These are phyloP conservation scores for Rhagium mordax DNA, from an alignment of 2,888 invertebrate species.

Conservation along the genomic window DNA sequence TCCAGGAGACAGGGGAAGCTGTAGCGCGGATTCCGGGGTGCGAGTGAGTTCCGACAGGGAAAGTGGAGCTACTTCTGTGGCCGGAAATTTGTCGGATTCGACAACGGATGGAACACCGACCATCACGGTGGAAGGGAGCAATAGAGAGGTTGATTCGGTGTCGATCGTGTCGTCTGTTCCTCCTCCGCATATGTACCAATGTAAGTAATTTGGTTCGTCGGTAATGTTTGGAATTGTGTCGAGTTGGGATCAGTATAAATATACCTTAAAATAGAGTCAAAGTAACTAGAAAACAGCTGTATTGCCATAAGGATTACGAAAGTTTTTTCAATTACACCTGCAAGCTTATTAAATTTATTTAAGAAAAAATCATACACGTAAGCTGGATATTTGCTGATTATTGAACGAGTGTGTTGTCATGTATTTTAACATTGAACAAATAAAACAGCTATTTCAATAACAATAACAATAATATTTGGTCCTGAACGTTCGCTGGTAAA, in stretches of 20 bases:
- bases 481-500: no score
- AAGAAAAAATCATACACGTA: no score
- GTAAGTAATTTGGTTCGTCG: constrained; percentile 70
- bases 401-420: no score
- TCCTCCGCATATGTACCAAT: constrained; percentile 78
- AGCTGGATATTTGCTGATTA: no score
- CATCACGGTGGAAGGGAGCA: constrained; percentile 75
- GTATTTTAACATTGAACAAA: no score
- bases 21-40: constrained; percentile 90
- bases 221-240: neutral
- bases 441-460: no score
- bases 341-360: no score
- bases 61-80: constrained; percentile 86
- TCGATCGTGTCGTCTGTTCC: constrained; percentile 81
- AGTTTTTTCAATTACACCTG: no score
- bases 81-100: constrained; percentile 86
- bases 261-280: neutral
- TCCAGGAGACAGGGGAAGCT: constrained; percentile 84
- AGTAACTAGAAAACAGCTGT: no score
- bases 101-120: constrained; percentile 82
- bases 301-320: no score
- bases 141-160: constrained; percentile 80
- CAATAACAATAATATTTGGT: no score
- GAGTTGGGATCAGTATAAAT: neutral
- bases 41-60: constrained; percentile 87